Conservation (phyloP, 2,888 invertebrate species). For the Phaonia tiefii region DNA sequence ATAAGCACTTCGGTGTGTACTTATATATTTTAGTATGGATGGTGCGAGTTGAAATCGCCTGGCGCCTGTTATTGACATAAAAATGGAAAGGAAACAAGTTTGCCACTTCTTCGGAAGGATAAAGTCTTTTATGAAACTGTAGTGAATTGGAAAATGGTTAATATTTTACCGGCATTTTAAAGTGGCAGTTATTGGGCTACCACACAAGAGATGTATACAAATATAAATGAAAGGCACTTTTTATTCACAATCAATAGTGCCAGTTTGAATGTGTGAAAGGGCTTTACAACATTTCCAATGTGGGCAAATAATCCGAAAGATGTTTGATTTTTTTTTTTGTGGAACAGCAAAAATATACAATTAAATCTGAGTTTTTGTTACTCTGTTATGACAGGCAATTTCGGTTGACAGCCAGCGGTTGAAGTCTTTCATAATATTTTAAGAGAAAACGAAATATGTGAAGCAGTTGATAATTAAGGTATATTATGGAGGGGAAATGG, state of each 20-base stretch:
- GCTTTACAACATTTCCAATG: neutral
- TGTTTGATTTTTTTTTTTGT: no score
- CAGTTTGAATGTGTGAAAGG: neutral
- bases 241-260: constrained; percentile 5
- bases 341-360: no score
- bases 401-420: no score
- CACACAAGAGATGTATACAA: no score
- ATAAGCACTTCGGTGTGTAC: neutral
- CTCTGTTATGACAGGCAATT: no score
- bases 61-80: neutral
- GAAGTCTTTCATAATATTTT: no score
- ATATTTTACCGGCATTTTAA: constrained; percentile 11
- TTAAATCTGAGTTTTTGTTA: no score
- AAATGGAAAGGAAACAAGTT: neutral
- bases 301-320: neutral
- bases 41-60: neutral
- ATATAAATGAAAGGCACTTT: neutral
- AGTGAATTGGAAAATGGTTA: constrained; percentile 18
- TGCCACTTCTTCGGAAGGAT: no score
- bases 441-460: no score
- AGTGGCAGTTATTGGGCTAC: neutral
- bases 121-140: neutral
- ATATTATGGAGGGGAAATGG: no score
- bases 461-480: no score
- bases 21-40: no score